Evolutionary conservation across 2,113 vertebrate genomes (phyloP), one percentile per base, ranked within the genome.

Genomic region (Pelmatolapia mariae): DNA sequence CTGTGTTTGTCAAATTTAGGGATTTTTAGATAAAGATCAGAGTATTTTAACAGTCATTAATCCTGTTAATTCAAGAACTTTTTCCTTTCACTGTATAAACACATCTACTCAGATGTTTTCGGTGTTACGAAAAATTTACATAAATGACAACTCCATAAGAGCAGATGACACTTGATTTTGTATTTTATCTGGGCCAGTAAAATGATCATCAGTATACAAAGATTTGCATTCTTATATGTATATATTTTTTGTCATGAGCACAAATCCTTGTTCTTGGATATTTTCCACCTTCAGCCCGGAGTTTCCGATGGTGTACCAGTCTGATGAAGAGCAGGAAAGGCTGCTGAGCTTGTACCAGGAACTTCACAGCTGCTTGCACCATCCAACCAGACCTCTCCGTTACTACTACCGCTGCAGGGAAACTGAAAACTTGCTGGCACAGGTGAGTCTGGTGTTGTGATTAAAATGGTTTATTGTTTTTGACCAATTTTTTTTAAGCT

Each of bases 361-460:
- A 87, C 96, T 99, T 59, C 98, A 99, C 93, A 98, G 98, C 94
- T 96, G 97, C 4, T 96, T 98, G 80, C 99, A 99, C 94, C 98
- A 98, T 91, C 98, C 98, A 22, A 97, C 97, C 2, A 97, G 97
- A 76, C 98, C 98, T 7, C 95, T 99, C 59, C 97, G 97, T 89
- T 97, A 96, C 86, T 97, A 98, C 94, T 99, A 99, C 96, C 97
- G 97, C 94, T 97, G 97, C 0, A 96, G 97, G 33, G 96, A 98
- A 89, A 97, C 94, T 0, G 98, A 99, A 94, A 99, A 99, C 95
- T 96, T 99, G 80, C 94, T 98, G 89, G 98, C 98, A 3, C 97
- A 97, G 98, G 99, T 99, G 95, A 97, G 97, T 68, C 43, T 78
- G 10, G 9, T 52, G 8, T 5, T 57, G n/a, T 52, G 57, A 80